Conservation (phyloP, 2,113 vertebrate genomes). For the Salvelinus alpinus region DNA sequence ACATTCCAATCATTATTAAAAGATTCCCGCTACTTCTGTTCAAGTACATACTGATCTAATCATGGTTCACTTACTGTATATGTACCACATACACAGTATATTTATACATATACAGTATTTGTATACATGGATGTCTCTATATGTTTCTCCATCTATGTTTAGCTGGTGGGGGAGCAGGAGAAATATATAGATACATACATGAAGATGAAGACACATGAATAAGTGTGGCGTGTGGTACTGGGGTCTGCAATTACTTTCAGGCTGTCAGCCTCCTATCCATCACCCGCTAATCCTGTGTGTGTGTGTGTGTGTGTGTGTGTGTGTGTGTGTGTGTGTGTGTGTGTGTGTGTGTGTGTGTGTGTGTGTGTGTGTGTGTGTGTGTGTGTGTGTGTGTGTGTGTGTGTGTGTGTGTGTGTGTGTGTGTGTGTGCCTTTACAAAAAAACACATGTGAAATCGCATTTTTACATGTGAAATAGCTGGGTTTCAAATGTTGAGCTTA, state of each 20-base stretch:
- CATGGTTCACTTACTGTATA: too few relatives aligned
- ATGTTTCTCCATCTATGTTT: constrained; percentile 45
- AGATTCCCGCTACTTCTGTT: too few relatives aligned
- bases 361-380: not conserved
- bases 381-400: constrained; percentile 23
- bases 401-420: constrained; percentile 22
- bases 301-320: constrained; percentile 7
- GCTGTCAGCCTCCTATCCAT: constrained; percentile 66
- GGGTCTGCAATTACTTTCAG: constrained; percentile 65
- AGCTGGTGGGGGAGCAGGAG: constrained; percentile 25
- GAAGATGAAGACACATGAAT: constrained; percentile 53
- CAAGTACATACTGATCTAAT: too few relatives aligned
- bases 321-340: constrained; percentile 22
- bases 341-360: not conserved
- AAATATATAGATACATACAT: constrained; percentile 53
- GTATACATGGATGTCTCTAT: too few relatives aligned
- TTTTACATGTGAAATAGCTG: too few relatives aligned
- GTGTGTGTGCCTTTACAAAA: not conserved
- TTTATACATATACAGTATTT: too few relatives aligned
- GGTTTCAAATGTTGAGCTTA: too few relatives aligned
- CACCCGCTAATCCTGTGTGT: constrained; percentile 58
- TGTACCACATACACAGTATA: too few relatives aligned
- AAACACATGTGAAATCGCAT: too few relatives aligned
- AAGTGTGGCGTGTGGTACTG: constrained; percentile 53
- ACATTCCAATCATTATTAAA: too few relatives aligned